Base-by-base conservation (phyloP, 1,140 invertebrate genomes). In the Agraylea sexmaculata region DNA sequence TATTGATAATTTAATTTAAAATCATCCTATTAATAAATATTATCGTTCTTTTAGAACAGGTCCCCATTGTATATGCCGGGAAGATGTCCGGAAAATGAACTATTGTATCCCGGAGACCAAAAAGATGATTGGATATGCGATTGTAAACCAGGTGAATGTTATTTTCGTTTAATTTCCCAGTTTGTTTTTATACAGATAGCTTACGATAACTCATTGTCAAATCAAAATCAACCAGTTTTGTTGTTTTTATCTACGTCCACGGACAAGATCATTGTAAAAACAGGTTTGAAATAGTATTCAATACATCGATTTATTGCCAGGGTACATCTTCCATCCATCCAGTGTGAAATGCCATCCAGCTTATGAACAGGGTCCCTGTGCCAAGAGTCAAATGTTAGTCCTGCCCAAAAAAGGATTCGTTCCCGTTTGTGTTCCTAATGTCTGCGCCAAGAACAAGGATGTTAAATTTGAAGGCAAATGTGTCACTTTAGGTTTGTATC, bases 111-210 rank as follows among this genome's bases (percentile, higher is more conserved):
- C 0, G 74, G 75, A 1, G 67, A 74, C 46, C 68, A 70, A 37
- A 58, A 57, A 39, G 66, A 68, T 29, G 66, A 73, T 46, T 75
- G 74, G 71, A 68, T 77, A 16, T 83, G 78, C 42, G 78, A 81
- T 42, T 83, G 79, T 52, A 69, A 60, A 40, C 64, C 70, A 43
- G 65, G 74, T 75, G 54, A 60, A 28, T 35, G 18, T 31, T 21
- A 23, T 28, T 27, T 12, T 23, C 23, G 13, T 8, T 16, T 35
- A 15, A 29, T 8, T 13, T 40, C 12, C 5, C 11, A n/a, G 30
- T 12, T 32, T 7, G 19, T 17, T 36, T 36, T 18, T 4, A n/a
- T 13, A 36, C 13, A 23, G 31, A 33, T n/a, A 16, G 6, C 15
- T 13, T 8, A 33, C 6, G 6, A 32, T 19, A 10, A 7, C 23